A percentile compares a stretch with the other conserved stretches of the same genome.
Evolutionary conservation across 2,888 invertebrate species (phyloP).

Genomic region (Pseudoips prasinana): DNA sequence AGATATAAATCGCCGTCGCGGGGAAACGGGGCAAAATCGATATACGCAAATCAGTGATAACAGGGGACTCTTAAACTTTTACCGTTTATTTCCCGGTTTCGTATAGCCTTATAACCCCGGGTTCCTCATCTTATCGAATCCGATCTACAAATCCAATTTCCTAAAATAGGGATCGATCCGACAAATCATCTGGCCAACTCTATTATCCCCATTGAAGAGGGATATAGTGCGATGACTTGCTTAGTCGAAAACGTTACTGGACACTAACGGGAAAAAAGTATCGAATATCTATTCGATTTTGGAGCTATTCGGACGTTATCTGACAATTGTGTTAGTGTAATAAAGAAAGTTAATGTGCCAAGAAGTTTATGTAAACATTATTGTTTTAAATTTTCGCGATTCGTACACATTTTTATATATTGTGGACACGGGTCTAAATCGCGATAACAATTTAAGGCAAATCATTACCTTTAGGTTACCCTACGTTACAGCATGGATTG

Average conservation of each 20-base stretch:
- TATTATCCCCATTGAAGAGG: slow-evolving; percentile 57
- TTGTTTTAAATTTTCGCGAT: no score
- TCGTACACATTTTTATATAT: no score
- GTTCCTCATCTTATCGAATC: slow-evolving; percentile 61
- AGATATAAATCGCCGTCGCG: slow-evolving; percentile 54
- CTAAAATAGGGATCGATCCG: slow-evolving; percentile 82
- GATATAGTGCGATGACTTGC: slow-evolving; percentile 47
- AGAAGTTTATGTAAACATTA: no score
- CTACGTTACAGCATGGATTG: no score
- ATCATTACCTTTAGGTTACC: no score
- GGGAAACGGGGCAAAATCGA: slow-evolving; percentile 57
- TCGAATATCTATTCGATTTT: slow-evolving; percentile 24
- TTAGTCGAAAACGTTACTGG: slow-evolving; percentile 38
- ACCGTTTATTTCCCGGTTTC: slow-evolving; percentile 51
- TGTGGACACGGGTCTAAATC: no score
- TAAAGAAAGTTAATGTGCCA: not conserved
- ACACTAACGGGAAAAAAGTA: slow-evolving; percentile 33
- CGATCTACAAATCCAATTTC: slow-evolving; percentile 83
- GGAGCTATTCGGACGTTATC: slow-evolving; percentile 15
- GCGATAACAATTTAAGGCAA: no score
- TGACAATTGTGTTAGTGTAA: slow-evolving; percentile 2
- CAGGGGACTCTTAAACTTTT: slow-evolving; percentile 63
- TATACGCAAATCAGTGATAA: slow-evolving; percentile 79
- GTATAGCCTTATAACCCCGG: slow-evolving; percentile 17
- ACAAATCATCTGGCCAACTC: slow-evolving; percentile 80